Conservation (phyloP, 1,140 invertebrate species). For the Euborellia annulipes region DNA sequence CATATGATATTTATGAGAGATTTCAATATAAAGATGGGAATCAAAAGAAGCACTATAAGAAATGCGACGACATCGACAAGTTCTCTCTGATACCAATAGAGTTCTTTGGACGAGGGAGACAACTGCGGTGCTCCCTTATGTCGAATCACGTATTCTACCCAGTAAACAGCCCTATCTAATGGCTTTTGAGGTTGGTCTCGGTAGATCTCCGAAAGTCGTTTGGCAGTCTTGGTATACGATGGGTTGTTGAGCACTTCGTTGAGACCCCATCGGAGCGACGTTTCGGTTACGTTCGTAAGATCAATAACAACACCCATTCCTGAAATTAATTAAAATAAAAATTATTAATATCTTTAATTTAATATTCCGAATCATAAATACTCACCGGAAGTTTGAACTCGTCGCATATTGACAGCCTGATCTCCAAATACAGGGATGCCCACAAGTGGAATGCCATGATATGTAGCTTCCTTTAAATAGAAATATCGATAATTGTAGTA, state of each 20-base stretch:
- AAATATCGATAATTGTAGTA: no score
- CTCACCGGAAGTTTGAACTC: constrained; percentile 23
- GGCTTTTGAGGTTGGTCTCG: constrained; percentile 32
- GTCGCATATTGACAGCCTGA: constrained; percentile 25
- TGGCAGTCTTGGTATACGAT: constrained; percentile 13
- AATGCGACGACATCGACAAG: no score
- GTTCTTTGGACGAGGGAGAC: not conserved
- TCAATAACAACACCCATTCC: no score
- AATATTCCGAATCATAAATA: not conserved
- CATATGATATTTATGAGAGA: no score
- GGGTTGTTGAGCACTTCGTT: no score
- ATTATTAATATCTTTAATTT: constrained; percentile 8
- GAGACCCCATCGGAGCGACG: no score
- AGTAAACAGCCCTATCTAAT: constrained; percentile 35
- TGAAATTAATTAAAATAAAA: constrained; percentile 11
- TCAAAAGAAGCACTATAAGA: no score
- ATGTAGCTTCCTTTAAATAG: constrained; percentile 20
- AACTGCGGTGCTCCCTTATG: constrained; percentile 27
- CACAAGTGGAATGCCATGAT: constrained; percentile 29
- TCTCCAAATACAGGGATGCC: constrained; percentile 32
- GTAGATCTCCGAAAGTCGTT: constrained; percentile 26
- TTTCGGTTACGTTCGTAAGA: no score
- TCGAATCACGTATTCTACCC: constrained; percentile 38
- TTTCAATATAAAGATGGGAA: no score
- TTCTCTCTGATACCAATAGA: no score